Conservation (phyloP, 2,113 vertebrate species). For the Neotoma lepida region DNA sequence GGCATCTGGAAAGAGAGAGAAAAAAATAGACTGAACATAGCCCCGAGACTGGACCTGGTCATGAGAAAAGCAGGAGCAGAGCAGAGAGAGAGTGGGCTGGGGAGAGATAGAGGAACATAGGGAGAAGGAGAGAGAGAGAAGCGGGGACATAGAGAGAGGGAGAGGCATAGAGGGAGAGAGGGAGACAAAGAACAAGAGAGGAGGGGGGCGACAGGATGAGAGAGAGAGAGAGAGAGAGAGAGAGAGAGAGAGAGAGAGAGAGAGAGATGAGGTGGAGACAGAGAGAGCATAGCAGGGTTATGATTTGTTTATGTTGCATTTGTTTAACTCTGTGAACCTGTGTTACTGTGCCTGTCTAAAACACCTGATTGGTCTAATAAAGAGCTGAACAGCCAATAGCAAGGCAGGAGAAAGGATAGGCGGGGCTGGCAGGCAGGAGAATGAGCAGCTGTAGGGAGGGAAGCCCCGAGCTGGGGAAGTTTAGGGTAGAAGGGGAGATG, state of each 20-base stretch:
- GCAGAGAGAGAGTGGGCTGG: not conserved
- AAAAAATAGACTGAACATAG: not conserved
- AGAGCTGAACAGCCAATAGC: no score
- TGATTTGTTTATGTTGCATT: no score
- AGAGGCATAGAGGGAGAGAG: no score
- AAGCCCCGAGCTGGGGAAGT: not conserved
- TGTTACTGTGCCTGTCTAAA: no score
- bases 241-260: no score
- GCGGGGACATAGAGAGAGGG: no score
- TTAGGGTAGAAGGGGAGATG: not conserved
- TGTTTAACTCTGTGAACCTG: no score
- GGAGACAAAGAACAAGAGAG: not conserved
- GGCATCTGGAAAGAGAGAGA: not conserved
- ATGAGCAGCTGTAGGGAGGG: not conserved
- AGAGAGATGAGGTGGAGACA: not conserved
- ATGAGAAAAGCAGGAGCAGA: not conserved
- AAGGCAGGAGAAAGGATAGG: no score
- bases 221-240: no score
- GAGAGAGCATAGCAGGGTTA: not conserved
- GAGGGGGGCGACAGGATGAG: no score
- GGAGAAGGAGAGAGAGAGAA: not conserved
- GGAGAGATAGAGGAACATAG: not conserved
- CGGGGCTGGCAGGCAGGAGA: no score
- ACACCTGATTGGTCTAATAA: no score
- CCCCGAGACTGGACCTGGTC: not conserved